Percentiles rank a stretch among this genome's conserved stretches.
phyloP scores from a whole-genome alignment of 2,888 invertebrate genomes.

The Petrolisthes manimaculis region DNA sequence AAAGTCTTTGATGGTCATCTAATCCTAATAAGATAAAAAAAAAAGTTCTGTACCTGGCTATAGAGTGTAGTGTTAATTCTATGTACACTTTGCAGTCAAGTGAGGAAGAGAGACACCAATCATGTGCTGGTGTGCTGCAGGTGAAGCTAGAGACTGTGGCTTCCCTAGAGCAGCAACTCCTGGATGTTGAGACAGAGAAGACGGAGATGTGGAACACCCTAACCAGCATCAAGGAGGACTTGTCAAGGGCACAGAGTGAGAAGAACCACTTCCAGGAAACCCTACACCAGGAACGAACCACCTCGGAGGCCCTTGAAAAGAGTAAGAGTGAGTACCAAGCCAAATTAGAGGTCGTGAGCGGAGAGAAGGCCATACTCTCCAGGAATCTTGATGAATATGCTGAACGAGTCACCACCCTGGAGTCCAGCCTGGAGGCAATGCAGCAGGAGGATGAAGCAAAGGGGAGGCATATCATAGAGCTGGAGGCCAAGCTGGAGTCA shows the following conservation, averaged over 20 bases:
- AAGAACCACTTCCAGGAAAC: constrained; percentile 40
- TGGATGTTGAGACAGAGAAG: constrained; percentile 20
- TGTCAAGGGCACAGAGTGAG: constrained; percentile 25
- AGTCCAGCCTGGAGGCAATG: constrained; percentile 8
- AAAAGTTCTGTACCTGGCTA: too few species aligned
- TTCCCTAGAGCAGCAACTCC: constrained; percentile 21
- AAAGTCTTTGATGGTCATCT: background rate
- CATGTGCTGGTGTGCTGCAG: constrained; percentile 23
- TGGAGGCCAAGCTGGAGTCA: constrained; percentile 28
- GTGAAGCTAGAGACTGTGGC: constrained; percentile 33
- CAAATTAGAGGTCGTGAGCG: constrained; percentile 35
- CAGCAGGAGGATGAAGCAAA: constrained; percentile 22
- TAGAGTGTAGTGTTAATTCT: background rate
- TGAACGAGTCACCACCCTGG: constrained; percentile 33
- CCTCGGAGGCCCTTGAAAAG: constrained; percentile 20
- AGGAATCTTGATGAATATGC: constrained; percentile 57
- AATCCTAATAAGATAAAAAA: too few species aligned
- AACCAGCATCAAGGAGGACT: background rate
- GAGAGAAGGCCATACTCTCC: constrained; percentile 48
- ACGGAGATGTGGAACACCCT: constrained; percentile 7
- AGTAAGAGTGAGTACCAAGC: constrained; percentile 15
- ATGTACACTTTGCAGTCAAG: constrained; percentile 28
- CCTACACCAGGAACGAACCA: constrained; percentile 32
- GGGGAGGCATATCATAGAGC: background rate
- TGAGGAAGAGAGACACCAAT: constrained; percentile 39